phyloP scores from a whole-genome alignment of 2,888 invertebrate genomes.

The Entomobrya proxima region DNA sequence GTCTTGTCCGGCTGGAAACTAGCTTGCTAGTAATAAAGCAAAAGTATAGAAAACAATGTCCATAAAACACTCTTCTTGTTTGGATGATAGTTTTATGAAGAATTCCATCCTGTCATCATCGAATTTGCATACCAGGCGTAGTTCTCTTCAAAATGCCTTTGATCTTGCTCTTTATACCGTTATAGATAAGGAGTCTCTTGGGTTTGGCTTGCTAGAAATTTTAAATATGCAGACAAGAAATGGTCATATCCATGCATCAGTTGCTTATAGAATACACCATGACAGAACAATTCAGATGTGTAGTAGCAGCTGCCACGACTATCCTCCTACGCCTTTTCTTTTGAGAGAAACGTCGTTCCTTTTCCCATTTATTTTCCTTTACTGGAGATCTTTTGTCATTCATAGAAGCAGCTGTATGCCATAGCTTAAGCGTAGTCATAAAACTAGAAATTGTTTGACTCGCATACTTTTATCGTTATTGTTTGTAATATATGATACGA shows the following conservation, averaged over 20 bases:
- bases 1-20: not conserved
- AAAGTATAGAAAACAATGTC: conserved; percentile 50
- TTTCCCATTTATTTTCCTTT: conserved; percentile 18
- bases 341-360: conserved; percentile 1
- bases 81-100: conserved; percentile 44
- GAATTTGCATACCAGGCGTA: conserved; percentile 47
- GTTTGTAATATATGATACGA: not conserved
- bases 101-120: conserved; percentile 48
- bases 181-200: not conserved
- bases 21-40: not conserved
- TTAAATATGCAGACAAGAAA: not conserved
- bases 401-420: not conserved
- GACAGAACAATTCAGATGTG: not conserved
- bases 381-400: not conserved
- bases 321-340: not conserved
- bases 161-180: not conserved
- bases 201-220: not conserved
- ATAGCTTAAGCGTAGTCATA: not conserved
- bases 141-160: not conserved
- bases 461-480: conserved; percentile 18
- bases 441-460: conserved; percentile 21
- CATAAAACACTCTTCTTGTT: conserved; percentile 41
- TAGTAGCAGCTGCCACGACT: conserved; percentile 6
- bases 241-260: not conserved
- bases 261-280: not conserved